Evolutionary conservation across 1,140 invertebrate species (phyloP), one percentile per base, ranked within the genome.

Genomic region (Leptinotarsa texana): DNA sequence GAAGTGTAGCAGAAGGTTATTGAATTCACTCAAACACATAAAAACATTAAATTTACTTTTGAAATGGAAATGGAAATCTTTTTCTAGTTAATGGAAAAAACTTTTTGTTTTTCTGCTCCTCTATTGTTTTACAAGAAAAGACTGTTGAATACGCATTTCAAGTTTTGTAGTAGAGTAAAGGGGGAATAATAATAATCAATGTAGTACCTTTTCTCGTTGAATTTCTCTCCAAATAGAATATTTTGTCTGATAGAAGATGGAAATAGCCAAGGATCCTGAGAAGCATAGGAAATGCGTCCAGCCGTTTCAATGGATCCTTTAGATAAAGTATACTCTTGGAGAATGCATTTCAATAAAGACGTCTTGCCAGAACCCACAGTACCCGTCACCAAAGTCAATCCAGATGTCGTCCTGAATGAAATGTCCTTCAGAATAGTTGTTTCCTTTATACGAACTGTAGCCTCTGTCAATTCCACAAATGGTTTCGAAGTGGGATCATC

Each of bases 341-440:
- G 84, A 68, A 96, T 87, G 0, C 89, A 86, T 79, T 94, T 88
- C 0, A 95, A 83, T 2, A 95, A 79, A 0, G 92, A 93, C 15
- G 90, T 91, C 88, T 96, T 97, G 17, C 95, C 94, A 11, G 92
- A 88, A 22, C 94, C 94, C 18, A 96, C 93, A 63, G 91, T 88
- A 27, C 95, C 95, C 61, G 94, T 91, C 0, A 96, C 83, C 3
- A 90, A 90, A 48, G 91, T 82, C 48, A 95, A 87, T 3, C 92
- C 91, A 8, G 88, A 84, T 68, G 85, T 82, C 1, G 90, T 87
- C 5, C 84, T 85, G 18, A 93, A 79, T 47, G 84, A 88, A 11
- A 94, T 87, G 69, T 92, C 88, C 63, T 87, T 87, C 13, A 93
- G 82, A 0, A 90, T 90, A 71, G 86, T 84, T 13, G 87, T 69